Base-by-base conservation (phyloP, 2,113 vertebrate genomes). In the Galbula dea region DNA sequence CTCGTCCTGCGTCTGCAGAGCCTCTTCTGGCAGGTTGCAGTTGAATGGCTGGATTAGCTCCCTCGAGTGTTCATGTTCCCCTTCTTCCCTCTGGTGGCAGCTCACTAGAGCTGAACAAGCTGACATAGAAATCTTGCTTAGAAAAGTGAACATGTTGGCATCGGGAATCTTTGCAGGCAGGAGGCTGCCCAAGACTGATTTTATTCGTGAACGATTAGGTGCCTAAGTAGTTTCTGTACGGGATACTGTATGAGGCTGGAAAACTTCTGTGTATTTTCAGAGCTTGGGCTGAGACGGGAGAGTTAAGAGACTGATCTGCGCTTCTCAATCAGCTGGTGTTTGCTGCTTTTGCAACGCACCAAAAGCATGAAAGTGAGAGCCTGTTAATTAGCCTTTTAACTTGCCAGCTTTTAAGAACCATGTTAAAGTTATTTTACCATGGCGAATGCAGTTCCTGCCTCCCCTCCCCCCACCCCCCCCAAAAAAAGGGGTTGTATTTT, bases 381-480 rank as follows among this genome's bases (percentile, higher is more conserved):
- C 1, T 7, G 54, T n/a, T n/a, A 43, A 26, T 48, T 46, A 19
- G 20, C 2, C 6, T 67, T 26, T 37, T 58, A 30, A 19, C 7
- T 30, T 45, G 15, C 26, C 10, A 26, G 6, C 14, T 80, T 48
- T 52, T 22, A 57, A 66, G 7, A 55, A 26, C 45, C 2, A 21
- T 43, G 32, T 1, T n/a, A 13, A 46, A 45, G 55, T 34, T 11
- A 46, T 18, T 57, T 57, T 81, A 45, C 7, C 1, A 1, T 36
- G 32, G n/a, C n/a, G n/a, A n/a, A n/a, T n/a, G n/a, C n/a, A n/a
- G n/a, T n/a, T 22, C 34, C 13, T 24, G 23, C 15, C 32, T 16
- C 32, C 41, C 13, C 22, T 11, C 12, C 3, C 5, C 7, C 9
- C n/a, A n/a, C 2, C 7, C 1, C 8, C 3, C 4, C 17, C 5